Percentiles rank a stretch among this genome's conserved stretches.
Evolutionary conservation across 2,113 vertebrate species (phyloP).

Genomic region (Protobothrops mucrosquamatus): DNA sequence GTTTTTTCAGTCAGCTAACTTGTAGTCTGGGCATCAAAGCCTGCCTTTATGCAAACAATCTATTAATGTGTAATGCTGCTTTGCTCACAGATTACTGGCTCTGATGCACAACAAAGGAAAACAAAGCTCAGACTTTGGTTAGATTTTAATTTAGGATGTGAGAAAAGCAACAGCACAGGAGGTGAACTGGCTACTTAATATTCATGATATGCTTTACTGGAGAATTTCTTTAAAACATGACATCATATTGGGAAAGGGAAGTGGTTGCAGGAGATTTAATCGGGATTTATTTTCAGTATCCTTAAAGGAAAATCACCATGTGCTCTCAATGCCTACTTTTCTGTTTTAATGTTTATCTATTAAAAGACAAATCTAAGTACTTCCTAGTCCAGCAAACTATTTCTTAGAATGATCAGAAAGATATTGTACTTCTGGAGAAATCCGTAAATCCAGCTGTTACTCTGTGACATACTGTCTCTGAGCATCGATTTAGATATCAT

Average conservation of each 20-base stretch:
- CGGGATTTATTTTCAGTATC: too few relatives aligned
- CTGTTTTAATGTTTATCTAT: background rate
- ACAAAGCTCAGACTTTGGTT: background rate
- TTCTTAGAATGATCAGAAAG: background rate
- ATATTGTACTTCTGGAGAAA: background rate
- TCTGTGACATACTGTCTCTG: background rate
- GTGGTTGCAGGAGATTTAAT: background rate
- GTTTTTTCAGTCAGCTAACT: slow-evolving; percentile 36
- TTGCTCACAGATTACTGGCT: slow-evolving; percentile 10
- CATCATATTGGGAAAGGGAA: background rate
- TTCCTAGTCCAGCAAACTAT: background rate
- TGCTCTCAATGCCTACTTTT: background rate
- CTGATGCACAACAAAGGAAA: background rate
- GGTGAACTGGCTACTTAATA: background rate
- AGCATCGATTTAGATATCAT: background rate
- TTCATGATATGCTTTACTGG: slow-evolving; percentile 1
- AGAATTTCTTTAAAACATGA: background rate
- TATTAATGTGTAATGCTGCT: background rate
- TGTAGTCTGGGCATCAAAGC: slow-evolving; percentile 6
- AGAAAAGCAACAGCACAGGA: background rate
- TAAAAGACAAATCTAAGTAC: background rate
- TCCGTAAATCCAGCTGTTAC: background rate
- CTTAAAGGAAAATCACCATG: background rate
- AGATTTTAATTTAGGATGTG: slow-evolving; percentile 19
- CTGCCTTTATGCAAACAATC: background rate